Conservation (phyloP, 2,113 vertebrate species). For the sheep (Ovis aries) region DNA sequence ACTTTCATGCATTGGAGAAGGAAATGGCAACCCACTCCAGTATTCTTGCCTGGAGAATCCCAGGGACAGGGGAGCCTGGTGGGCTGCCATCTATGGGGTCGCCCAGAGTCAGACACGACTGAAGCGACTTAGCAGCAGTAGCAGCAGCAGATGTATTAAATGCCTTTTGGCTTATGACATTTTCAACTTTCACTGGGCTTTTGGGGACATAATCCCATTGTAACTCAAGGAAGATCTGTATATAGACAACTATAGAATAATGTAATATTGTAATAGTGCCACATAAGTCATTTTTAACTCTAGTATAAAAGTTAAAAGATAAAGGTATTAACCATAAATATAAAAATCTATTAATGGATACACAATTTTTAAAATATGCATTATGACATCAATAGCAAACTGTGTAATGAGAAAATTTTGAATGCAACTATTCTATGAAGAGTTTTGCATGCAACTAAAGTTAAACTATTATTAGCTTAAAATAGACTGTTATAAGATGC, state of each 20-base stretch:
- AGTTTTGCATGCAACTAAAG: not conserved
- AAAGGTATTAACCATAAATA: not conserved
- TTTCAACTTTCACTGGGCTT: not conserved
- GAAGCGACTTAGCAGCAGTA: no score
- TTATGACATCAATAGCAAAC: not conserved
- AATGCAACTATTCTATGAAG: not conserved
- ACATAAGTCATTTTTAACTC: not conserved
- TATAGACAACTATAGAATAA: not conserved
- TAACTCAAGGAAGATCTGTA: not conserved
- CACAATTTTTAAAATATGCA: not conserved
- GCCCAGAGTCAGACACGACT: accelerated
- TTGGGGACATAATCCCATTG: not conserved
- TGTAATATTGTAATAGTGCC: not conserved
- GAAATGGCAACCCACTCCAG: no score
- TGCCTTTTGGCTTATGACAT: not conserved
- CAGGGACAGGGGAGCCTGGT: no score
- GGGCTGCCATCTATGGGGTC: no score
- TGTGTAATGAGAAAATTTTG: not conserved
- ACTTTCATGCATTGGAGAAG: no score
- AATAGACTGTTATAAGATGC: not conserved
- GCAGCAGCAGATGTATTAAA: not conserved
- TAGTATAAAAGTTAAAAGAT: not conserved
- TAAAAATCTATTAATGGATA: not conserved
- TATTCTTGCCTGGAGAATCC: no score
- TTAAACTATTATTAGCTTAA: not conserved